These are phyloP conservation scores for Cryptophagus acutangulus DNA, from an alignment of 2,888 invertebrate species.

Conservation along the genomic window DNA sequence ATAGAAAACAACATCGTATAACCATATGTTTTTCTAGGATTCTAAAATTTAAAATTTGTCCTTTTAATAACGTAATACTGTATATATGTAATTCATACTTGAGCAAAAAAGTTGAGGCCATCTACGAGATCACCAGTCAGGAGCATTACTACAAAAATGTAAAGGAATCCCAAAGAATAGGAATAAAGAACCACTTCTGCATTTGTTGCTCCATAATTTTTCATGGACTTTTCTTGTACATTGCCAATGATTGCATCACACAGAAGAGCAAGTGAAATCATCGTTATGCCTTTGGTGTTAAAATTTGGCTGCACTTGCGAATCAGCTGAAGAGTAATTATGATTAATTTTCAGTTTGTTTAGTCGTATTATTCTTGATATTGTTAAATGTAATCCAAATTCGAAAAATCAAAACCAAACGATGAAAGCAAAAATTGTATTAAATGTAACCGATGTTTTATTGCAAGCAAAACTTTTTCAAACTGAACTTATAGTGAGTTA, in stretches of 20 bases:
- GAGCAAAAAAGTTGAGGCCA: constrained; percentile 70
- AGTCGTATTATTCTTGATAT: no score
- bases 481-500: no score
- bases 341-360: not conserved
- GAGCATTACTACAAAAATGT: constrained; percentile 69
- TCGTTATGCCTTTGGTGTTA: constrained; percentile 62
- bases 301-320: constrained; percentile 73
- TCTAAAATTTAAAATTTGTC: constrained; percentile 50
- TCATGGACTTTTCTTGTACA: constrained; percentile 94
- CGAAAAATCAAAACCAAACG: no score
- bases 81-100: constrained; percentile 50
- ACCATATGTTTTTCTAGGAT: constrained; percentile 70
- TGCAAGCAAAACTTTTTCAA: no score
- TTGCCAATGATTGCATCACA: constrained; percentile 97
- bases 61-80: constrained; percentile 19
- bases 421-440: no score
- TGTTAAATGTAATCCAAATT: no score
- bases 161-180: constrained; percentile 81
- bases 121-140: constrained; percentile 67
- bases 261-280: constrained; percentile 78
- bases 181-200: constrained; percentile 92
- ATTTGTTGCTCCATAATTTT: constrained; percentile 73
- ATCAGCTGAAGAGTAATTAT: constrained; percentile 53
- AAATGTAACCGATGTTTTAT: no score
- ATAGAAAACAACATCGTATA: constrained; percentile 82